phyloP scores from a whole-genome alignment of 2,888 invertebrate species.

The Nesidiocoris tenuis region DNA sequence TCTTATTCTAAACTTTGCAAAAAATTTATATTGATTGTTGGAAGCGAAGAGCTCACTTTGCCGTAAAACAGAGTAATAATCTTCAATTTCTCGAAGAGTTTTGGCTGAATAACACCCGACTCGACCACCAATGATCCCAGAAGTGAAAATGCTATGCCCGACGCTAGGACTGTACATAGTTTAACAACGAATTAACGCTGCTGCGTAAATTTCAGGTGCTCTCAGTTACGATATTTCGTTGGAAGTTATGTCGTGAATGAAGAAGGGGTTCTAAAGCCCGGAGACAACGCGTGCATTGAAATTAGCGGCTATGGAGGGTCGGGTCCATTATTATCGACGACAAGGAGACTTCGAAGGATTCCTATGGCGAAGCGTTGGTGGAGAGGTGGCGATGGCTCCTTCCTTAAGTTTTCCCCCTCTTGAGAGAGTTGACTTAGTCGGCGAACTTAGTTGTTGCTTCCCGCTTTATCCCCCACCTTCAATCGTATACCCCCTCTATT shows the following conservation, averaged over 20 bases:
- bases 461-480: background rate
- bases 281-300: slow-evolving; percentile 29
- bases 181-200: background rate
- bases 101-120: too few species aligned
- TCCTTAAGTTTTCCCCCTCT: slow-evolving; percentile 12
- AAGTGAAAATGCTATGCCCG: too few species aligned
- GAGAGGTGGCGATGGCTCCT: slow-evolving; percentile 1
- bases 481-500: background rate
- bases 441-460: slow-evolving; percentile 16
- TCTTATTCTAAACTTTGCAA: too few species aligned
- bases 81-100: too few species aligned
- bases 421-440: slow-evolving; percentile 20
- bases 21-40: too few species aligned
- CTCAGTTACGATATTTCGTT: background rate
- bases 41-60: too few species aligned
- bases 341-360: background rate
- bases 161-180: too few species aligned
- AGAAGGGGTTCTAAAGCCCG: background rate
- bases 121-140: too few species aligned
- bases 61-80: too few species aligned
- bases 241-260: background rate
- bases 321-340: slow-evolving; percentile 11
- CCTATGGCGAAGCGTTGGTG: background rate
- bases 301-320: slow-evolving; percentile 15
- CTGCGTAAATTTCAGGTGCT: background rate